These are phyloP conservation scores for Bubalus kerabau DNA, from an alignment of 2,113 vertebrate species.

Conservation along the genomic window DNA sequence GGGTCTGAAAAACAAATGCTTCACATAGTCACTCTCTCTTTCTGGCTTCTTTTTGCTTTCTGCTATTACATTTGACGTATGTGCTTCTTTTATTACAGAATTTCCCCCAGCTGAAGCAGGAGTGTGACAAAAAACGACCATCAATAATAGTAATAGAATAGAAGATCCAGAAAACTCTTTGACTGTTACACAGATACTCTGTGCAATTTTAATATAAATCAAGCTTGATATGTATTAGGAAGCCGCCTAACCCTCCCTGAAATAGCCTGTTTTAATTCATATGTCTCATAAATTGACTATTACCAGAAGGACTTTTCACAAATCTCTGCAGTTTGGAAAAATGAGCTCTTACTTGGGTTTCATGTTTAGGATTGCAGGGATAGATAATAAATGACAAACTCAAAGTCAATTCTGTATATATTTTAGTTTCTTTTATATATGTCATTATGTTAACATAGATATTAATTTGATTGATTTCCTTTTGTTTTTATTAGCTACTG, in stretches of 20 bases:
- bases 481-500: not conserved
- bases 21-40: slow-evolving; percentile 71
- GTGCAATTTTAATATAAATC: not conserved
- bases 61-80: slow-evolving; percentile 62
- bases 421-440: not conserved
- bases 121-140: slow-evolving; percentile 16
- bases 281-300: not conserved
- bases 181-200: not conserved
- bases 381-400: not conserved
- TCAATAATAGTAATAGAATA: not conserved
- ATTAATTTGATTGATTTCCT: not conserved
- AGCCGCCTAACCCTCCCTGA: not conserved
- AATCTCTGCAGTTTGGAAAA: not conserved
- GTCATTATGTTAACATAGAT: not conserved
- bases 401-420: not conserved
- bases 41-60: slow-evolving; percentile 66
- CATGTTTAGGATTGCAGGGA: not conserved
- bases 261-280: not conserved
- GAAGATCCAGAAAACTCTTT: not conserved
- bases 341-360: not conserved
- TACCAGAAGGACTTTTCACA: not conserved
- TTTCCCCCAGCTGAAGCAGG: slow-evolving; percentile 42
- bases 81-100: slow-evolving; percentile 56
- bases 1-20: slow-evolving; percentile 83
- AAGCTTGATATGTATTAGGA: not conserved